A percentile compares a stretch with the other conserved stretches of the same genome.
These are phyloP conservation scores for Brachypalpus laphriformis DNA, from an alignment of 2,888 invertebrate species.

Conservation along the genomic window DNA sequence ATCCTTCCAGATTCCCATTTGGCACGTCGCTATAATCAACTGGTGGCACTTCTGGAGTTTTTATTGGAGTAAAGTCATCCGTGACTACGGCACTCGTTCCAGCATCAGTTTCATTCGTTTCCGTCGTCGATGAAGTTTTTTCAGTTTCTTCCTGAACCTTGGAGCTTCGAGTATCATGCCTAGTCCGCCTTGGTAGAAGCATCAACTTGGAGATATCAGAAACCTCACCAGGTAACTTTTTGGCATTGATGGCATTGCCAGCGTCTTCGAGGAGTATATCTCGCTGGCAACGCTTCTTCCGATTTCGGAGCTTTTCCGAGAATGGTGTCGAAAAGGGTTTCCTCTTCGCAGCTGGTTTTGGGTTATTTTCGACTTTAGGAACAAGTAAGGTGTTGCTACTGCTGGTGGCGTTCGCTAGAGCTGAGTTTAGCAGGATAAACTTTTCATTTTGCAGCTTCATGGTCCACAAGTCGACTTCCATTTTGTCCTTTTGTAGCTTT, in stretches of 20 bases:
- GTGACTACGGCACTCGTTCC: neutral
- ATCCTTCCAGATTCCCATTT: slow-evolving; percentile 76
- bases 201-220: slow-evolving; percentile 23
- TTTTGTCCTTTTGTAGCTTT: slow-evolving; percentile 81
- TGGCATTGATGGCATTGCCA: slow-evolving; percentile 12
- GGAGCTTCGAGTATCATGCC: neutral
- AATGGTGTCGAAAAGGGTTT: slow-evolving; percentile 46
- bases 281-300: slow-evolving; percentile 68
- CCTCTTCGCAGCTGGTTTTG: neutral
- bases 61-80: neutral
- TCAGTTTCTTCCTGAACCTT: neutral
- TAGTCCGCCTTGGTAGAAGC: neutral
- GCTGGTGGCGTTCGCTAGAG: slow-evolving; percentile 75
- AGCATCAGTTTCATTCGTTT: slow-evolving; percentile 6
- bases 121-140: neutral
- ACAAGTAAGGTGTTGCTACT: neutral
- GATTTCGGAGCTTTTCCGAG: slow-evolving; percentile 61
- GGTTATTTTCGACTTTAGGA: slow-evolving; percentile 13
- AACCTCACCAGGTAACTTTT: neutral
- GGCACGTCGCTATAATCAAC: slow-evolving; percentile 75
- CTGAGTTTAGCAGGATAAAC: slow-evolving; percentile 79
- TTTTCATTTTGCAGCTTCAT: slow-evolving; percentile 81
- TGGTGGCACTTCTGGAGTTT: slow-evolving; percentile 10
- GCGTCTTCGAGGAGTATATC: slow-evolving; percentile 66
- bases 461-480: slow-evolving; percentile 79